Evolutionary conservation across 1,140 invertebrate genomes (phyloP), one percentile per base, ranked within the genome.

Genomic region (Ips typographus): DNA sequence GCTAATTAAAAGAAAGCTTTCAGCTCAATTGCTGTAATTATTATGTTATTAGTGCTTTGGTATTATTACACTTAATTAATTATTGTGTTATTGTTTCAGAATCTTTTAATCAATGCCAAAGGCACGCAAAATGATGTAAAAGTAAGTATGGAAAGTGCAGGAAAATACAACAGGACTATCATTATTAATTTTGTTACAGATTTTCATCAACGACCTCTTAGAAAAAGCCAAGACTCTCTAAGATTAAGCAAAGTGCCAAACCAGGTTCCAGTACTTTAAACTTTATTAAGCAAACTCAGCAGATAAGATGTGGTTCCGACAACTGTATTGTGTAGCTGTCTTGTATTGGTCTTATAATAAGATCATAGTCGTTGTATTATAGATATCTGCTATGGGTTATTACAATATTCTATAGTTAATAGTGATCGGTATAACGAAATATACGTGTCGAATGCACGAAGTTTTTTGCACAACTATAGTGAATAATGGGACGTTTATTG

Each of bases 131-230:
- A 90, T 80, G 91, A 93, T 87, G 89, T 94, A 80, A 90, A 92
- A 83, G 91, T 92, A 83, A 88, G 86, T 85, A 67, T 43, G 2
- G 37, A 7, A 47, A 47, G 44, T n/a, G n/a, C 44, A 5, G 44
- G 44, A n/a, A 47, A n/a, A 47, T 1, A 47, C n/a, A 47, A 47
- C 4, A 47, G 1, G 44, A 5, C 4, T 47, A 51, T 1, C 36
- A 56, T n/a, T 7, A 4, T 63, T 43, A 59, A 6, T 7, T 77
- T 80, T 80, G 82, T 78, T 72, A 88, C 88, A 93, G 91, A 93
- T 92, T 89, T 95, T 95, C 81, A 93, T 94, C 77, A 91, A 91
- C 79, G 92, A 94, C 83, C 85, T 95, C 73, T 83, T 95, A 80
- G 91, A 93, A 82, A 91, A 91, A 82, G 92, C 92, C 78, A 94